Evolutionary conservation across 1,140 invertebrate genomes (phyloP).

Genomic region (Panagrolaimus sp.): DNA sequence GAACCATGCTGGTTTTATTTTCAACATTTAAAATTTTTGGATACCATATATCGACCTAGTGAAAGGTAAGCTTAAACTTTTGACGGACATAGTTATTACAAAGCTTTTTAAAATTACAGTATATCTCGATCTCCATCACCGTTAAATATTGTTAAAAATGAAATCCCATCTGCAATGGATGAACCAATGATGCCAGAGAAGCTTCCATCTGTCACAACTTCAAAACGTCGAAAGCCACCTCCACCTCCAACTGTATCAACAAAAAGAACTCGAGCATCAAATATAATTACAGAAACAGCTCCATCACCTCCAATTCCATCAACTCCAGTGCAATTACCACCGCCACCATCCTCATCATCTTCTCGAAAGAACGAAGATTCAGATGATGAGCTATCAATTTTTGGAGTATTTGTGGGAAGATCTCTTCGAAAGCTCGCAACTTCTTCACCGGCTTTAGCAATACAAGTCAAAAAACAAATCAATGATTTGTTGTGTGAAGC

Average conservation of each 20-base stretch:
- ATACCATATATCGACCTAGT: neutral
- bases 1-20: conserved; percentile 29
- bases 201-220: neutral
- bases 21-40: conserved; percentile 26
- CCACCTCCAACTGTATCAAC: too few relatives aligned
- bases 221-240: too few relatives aligned
- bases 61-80: too few relatives aligned
- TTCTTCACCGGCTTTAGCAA: neutral
- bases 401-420: neutral
- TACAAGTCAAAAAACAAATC: conserved; percentile 7
- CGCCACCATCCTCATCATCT: too few relatives aligned
- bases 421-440: neutral
- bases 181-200: neutral
- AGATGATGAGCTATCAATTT: neutral
- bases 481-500: neutral
- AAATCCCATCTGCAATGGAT: conserved; percentile 6
- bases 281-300: too few relatives aligned
- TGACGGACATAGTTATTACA: too few relatives aligned
- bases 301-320: too few relatives aligned
- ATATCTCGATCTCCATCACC: neutral
- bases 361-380: neutral
- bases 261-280: too few relatives aligned
- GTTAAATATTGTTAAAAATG: neutral
- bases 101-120: neutral
- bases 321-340: too few relatives aligned